phyloP scores from a whole-genome alignment of 2,888 invertebrate species.

The Caenorhabditis sp. region DNA sequence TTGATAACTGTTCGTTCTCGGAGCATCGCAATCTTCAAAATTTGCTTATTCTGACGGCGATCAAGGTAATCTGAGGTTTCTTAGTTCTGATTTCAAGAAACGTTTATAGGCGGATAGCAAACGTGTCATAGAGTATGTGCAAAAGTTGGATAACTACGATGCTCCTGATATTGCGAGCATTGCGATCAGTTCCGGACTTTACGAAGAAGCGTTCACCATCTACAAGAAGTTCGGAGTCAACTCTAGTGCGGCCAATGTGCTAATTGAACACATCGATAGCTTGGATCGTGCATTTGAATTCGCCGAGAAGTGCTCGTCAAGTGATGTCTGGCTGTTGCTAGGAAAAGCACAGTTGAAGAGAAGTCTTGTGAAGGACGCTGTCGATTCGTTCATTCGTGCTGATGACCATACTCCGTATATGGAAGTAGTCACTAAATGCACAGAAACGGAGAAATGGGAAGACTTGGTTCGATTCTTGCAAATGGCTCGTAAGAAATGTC shows the following conservation, averaged over 20 bases:
- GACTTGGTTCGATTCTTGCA: constrained; percentile 95
- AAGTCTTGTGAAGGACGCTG: constrained; percentile 97
- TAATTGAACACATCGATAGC: constrained; percentile 98
- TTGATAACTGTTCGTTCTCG: constrained; percentile 98
- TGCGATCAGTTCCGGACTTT: constrained; percentile 96
- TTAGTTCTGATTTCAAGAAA: not conserved
- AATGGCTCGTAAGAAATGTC: constrained; percentile 99
- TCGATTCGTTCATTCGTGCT: constrained; percentile 99
- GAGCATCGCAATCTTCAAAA: constrained; percentile 99
- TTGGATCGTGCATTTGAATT: constrained; percentile 99
- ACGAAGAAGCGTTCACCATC: constrained; percentile 99
- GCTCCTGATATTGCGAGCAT: constrained; percentile 99
- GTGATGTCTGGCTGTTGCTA: constrained; percentile 95
- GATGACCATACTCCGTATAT: constrained; percentile 99
- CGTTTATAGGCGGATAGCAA: constrained; percentile 92
- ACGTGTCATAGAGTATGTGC: constrained; percentile 99
- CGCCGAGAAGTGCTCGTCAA: constrained; percentile 98
- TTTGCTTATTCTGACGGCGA: constrained; percentile 96
- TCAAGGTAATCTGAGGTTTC: constrained; percentile 84
- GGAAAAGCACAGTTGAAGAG: constrained; percentile 96
- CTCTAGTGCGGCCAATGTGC: constrained; percentile 97
- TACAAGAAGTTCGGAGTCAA: constrained; percentile 99
- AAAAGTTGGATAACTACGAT: constrained; percentile 98
- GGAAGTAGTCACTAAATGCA: constrained; percentile 97
- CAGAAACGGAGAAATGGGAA: constrained; percentile 94